Evolutionary conservation across 2,797 vertebrate genomes (phyloP), one percentile per base, ranked within the genome.

Genomic region (Tapirus indicus): DNA sequence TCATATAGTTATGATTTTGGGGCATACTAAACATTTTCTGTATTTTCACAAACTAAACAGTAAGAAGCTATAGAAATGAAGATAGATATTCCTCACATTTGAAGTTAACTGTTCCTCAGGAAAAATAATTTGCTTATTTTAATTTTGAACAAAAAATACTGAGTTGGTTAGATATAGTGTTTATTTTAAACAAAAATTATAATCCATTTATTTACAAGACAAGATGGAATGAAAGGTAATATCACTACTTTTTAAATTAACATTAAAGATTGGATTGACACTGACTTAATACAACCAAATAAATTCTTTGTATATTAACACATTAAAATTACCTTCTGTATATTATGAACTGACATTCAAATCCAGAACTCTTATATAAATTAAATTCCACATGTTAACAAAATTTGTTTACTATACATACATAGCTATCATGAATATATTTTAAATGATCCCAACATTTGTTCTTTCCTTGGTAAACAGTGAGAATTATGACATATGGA

Each of bases 401-500:
- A 64, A 92, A 84, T 75, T 25, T 91, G 44, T 90, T 97, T 83
- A 84, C 85, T 88, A 86, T 11, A 75, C 82, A 89, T 49, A 95
- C 74, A 95, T 56, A 94, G 20, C 79, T 96, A 80, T 78, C 25
- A 47, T 38, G 41, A 91, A 58, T 83, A 62, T 52, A 92, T 91
- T 84, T 85, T 68, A 66, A 18, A 87, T 38, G 74, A 75, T 47
- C 85, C 12, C 35, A 62, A n/a, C 21, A 52, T 78, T 97, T 96
- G 47, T 91, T 95, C 32, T 83, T 96, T 97, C 66, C 80, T 78
- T 94, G 62, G 96, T 95, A 60, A 97, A 83, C 35, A 2, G 23
- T 90, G 88, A 97, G 92, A 97, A 91, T 98, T 97, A 99, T 27
- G 98, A 97, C 98, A 99, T 97, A 96, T 98, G 98, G 96, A 98